Evolutionary conservation across 2,888 invertebrate species (phyloP).

Genomic region (Furcula furcula): DNA sequence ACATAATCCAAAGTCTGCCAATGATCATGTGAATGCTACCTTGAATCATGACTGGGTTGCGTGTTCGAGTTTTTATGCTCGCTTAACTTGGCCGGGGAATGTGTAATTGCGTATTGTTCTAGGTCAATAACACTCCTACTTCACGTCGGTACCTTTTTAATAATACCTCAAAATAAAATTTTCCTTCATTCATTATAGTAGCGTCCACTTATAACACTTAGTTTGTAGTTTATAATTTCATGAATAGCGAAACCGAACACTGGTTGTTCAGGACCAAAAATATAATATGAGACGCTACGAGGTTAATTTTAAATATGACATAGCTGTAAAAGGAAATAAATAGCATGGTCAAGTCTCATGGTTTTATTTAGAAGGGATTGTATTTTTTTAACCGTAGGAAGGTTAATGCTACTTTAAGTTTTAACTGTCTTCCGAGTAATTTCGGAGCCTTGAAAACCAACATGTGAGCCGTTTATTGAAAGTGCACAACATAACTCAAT

Average conservation of each 20-base stretch:
- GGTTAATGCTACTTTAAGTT: too few relatives aligned
- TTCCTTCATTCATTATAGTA: conserved; percentile 8
- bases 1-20: too few relatives aligned
- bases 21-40: conserved; percentile 13
- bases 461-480: neutral
- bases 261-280: neutral
- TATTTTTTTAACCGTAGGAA: neutral
- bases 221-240: neutral
- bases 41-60: conserved; percentile 24
- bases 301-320: neutral
- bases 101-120: conserved; percentile 32
- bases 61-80: conserved; percentile 18
- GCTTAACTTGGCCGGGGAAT: conserved; percentile 21
- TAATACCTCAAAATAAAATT: conserved; percentile 9
- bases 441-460: neutral
- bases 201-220: neutral
- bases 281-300: too few relatives aligned
- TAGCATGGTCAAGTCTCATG: neutral
- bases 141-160: conserved; percentile 9
- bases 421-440: neutral
- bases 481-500: neutral
- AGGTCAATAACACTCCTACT: conserved; percentile 23
- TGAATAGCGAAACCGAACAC: conserved; percentile 1
- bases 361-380: neutral
- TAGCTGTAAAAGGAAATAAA: too few relatives aligned